A percentile compares a stretch with the other conserved stretches of the same genome.
These are phyloP conservation scores for Mus pahari DNA, from an alignment of 2,113 vertebrate genomes.

Conservation along the genomic window DNA sequence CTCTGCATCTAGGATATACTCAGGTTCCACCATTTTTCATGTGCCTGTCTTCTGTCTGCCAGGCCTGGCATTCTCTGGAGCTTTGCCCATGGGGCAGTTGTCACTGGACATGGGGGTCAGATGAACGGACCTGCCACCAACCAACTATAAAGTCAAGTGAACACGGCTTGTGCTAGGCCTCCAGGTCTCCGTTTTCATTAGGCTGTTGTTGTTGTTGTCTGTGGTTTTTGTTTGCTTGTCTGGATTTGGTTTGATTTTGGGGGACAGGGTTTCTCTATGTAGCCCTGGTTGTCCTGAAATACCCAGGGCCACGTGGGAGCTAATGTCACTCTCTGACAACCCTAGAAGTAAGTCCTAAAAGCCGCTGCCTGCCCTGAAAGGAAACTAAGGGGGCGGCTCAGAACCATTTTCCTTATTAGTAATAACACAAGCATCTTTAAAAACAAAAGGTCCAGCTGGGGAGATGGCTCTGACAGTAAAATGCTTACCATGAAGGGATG, in stretches of 20 bases:
- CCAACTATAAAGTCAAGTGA: background rate
- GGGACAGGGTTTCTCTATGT: background rate
- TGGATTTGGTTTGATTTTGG: background rate
- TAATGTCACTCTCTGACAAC: background rate
- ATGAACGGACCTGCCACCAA: background rate
- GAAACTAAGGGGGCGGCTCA: accelerated
- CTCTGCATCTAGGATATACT: too few relatives aligned
- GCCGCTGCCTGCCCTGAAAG: accelerated
- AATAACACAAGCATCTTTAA: background rate
- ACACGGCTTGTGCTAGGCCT: background rate
- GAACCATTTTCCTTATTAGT: background rate
- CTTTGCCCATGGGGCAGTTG: background rate
- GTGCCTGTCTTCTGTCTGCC: background rate
- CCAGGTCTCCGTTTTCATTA: background rate
- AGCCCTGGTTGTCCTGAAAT: background rate
- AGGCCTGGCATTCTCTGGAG: background rate
- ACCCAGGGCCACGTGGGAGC: background rate
- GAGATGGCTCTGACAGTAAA: too few relatives aligned
- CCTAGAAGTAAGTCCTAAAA: background rate
- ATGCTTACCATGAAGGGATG: too few relatives aligned
- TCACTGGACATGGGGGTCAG: background rate
- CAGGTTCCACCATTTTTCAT: too few relatives aligned
- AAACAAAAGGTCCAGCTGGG: background rate
- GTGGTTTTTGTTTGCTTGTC: background rate
- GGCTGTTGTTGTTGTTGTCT: background rate